A percentile compares a stretch with the other conserved stretches of the same genome.
These are phyloP conservation scores for Falco rusticolus DNA, from an alignment of 2,797 vertebrate genomes.

Conservation along the genomic window DNA sequence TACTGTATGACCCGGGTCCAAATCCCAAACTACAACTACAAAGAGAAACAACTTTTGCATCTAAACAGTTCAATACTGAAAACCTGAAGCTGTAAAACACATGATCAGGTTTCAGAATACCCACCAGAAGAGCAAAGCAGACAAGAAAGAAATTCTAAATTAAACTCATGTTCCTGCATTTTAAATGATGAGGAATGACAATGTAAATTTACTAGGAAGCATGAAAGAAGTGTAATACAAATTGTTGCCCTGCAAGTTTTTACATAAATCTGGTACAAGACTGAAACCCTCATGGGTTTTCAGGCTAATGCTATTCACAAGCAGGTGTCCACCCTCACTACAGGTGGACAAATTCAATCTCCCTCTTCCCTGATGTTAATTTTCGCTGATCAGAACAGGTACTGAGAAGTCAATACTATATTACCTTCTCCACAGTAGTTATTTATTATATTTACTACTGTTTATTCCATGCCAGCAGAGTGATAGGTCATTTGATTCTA, in stretches of 20 bases:
- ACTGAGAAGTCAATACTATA: conserved; percentile 51
- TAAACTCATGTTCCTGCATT: too few species aligned
- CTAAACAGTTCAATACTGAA: not conserved
- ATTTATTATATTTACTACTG: conserved; percentile 19
- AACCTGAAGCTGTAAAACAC: not conserved
- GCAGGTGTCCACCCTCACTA: not conserved
- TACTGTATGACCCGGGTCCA: rapidly evolving
- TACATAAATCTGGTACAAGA: conserved; percentile 28
- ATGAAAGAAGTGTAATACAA: not conserved
- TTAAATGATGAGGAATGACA: not conserved
- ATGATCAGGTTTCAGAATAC: not conserved
- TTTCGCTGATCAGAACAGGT: conserved; percentile 20
- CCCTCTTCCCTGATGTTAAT: not conserved
- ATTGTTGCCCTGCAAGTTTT: conserved; percentile 30
- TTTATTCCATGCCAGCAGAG: conserved; percentile 7
- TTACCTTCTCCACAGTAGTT: conserved; percentile 40
- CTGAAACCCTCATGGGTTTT: conserved; percentile 2
- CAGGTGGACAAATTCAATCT: conserved; percentile 10
- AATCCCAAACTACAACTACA: not conserved
- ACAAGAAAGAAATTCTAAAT: not conserved
- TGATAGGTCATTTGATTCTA: not conserved
- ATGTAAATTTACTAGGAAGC: not conserved
- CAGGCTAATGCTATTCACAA: not conserved
- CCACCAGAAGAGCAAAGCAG: not conserved
- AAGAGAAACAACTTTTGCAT: not conserved